Evolutionary conservation across 2,113 vertebrate genomes (phyloP), one percentile per base, ranked within the genome.

Genomic region (Anhinga anhinga): DNA sequence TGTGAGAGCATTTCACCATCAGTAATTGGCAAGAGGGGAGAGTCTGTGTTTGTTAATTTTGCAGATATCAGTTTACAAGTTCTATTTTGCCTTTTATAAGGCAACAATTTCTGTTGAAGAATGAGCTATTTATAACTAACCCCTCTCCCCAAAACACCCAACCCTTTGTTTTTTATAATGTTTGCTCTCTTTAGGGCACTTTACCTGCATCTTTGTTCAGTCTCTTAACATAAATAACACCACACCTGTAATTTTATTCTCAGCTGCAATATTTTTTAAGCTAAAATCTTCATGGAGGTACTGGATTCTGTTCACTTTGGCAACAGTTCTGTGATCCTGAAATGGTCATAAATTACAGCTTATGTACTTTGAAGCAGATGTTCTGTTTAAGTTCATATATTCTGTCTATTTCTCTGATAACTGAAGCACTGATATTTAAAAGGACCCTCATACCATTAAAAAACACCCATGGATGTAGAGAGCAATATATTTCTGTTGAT

Each of bases 401-500:
- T 96, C 66, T 91, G 62, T 59, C 53, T 34, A 44, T 91, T 67
- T 84, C 42, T 78, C 25, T 87, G 36, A 23, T 65, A 88, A 59
- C 44, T 70, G 52, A 93, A 92, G 65, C 9, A 89, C 36, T 88
- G 13, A 32, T 90, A 66, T 80, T 42, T 81, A 27, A 84, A 91
- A 95, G 53, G 25, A 84, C 17, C 5, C 15, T 92, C 34, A 78
- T 90, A 80, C 52, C 42, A 65, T 80, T 92, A 74, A 92, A 95
- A 94, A 81, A 2, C 42, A 78, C 38, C 34, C 45, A 47, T 65
- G 61, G 96, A 93, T 67, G 69, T 62, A 91, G 52, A 94, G 52
- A 97, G 91, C 63, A 90, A 94, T 82, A 65, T 96, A 97, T 88
- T 93, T 90, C 61, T 88, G 34, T 94, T 95, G 78, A 89, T 74